A percentile compares a stretch with the other conserved stretches of the same genome.
phyloP scores from a whole-genome alignment of 2,113 vertebrate genomes.

The Megatriorchis doriae region DNA sequence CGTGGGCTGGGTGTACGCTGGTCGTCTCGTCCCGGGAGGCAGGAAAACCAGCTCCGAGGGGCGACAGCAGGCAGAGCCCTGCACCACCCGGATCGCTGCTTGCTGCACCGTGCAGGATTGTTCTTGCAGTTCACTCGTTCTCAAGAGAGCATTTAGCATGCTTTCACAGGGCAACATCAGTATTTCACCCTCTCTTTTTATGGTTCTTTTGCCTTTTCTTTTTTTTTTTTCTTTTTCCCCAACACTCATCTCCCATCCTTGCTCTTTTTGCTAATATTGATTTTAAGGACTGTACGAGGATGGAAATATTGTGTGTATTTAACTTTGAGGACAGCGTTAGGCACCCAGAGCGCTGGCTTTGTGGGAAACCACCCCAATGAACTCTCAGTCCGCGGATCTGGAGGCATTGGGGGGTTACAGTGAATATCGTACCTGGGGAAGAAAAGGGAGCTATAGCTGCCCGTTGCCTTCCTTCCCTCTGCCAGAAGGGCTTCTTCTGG shows the following conservation, averaged over 20 bases:
- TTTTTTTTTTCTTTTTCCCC: neutral
- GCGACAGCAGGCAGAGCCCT: neutral
- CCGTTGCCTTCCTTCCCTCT: too few species aligned
- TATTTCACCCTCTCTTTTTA: neutral
- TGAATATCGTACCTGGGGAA: neutral
- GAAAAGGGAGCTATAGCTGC: neutral
- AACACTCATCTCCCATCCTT: neutral
- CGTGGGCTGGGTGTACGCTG: neutral
- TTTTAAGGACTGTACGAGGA: neutral
- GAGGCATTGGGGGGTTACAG: neutral
- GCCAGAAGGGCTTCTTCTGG: neutral
- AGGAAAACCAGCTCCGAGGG: neutral
- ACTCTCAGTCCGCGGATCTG: neutral
- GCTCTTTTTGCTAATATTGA: accelerated
- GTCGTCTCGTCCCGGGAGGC: neutral
- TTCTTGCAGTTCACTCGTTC: neutral
- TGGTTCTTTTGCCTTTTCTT: accelerated
- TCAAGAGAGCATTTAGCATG: too few species aligned
- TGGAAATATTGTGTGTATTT: neutral
- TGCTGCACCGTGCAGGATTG: neutral
- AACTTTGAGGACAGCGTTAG: accelerated
- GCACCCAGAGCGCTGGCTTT: neutral
- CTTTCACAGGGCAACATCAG: neutral
- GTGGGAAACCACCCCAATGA: accelerated
- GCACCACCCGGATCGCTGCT: neutral